Base-by-base conservation (phyloP, 2,888 invertebrate species). In the Ceraclea dissimilis region DNA sequence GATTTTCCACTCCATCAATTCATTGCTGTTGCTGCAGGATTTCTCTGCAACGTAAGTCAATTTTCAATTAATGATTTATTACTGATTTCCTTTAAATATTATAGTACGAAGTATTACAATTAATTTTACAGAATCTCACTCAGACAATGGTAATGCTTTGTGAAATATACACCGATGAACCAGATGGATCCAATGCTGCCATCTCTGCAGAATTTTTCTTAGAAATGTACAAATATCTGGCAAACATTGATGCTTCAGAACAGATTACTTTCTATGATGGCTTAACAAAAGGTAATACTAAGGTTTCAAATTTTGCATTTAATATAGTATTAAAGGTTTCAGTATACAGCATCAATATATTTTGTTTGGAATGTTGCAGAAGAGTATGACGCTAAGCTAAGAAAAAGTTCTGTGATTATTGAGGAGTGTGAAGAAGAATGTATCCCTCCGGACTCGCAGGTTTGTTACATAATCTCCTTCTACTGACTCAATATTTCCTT, bases 81-180 rank as follows among this genome's bases (percentile, higher is more conserved):
- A 13, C n/a, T 21, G 11, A 43, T 43, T 43, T n/a, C 43, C 8
- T 8, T 8, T 11, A 33, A 33, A 33, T 10, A 11, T 8, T 33
- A 33, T 33, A 33, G 10, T n/a, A n/a, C n/a, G n/a, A n/a, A n/a
- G n/a, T n/a, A n/a, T n/a, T n/a, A n/a, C n/a, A n/a, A n/a, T n/a
- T n/a, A n/a, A n/a, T n/a, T 55, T 67, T 70, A 1, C 70, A 90
- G 84, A 84, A 81, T 65, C 74, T 90, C 16, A 84, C 85, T 2
- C 83, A 86, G 66, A 87, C 90, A 0, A 88, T 92, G 88, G 82
- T 84, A 47, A 75, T 87, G 61, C 76, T 91, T 18, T 93, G 92
- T 68, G 90, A 92, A 67, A 79, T 90, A 0, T 73, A 91, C 52
- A 90, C 90, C 0, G 84, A 86, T 60, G 91, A 92, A 66, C 87